phyloP scores from a whole-genome alignment of 2,888 invertebrate genomes.

The Idaea aversata region DNA sequence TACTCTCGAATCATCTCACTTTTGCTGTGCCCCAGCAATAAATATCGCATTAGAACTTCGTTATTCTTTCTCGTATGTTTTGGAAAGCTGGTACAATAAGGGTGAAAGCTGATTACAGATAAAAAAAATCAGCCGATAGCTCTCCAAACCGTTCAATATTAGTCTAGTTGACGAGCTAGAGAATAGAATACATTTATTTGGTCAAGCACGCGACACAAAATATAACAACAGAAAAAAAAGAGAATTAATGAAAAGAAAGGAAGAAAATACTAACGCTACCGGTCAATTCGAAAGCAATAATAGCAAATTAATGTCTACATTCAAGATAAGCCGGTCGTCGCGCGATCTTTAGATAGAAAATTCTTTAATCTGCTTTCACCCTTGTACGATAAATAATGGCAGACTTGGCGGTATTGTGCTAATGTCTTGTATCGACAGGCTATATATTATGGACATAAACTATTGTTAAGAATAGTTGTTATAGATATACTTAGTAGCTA shows the following conservation, averaged over 20 bases:
- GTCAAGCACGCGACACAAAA: too few relatives aligned
- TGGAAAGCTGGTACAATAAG: not conserved
- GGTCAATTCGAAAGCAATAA: too few relatives aligned
- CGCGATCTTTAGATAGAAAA: not conserved
- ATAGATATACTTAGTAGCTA: not conserved
- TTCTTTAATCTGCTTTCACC: not conserved
- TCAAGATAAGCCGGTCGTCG: not conserved
- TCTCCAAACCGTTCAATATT: not conserved
- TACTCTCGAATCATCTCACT: not conserved
- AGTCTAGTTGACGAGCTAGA: too few relatives aligned
- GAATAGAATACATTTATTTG: too few relatives aligned
- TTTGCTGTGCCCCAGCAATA: not conserved
- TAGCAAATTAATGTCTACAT: not conserved
- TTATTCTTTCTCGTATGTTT: not conserved
- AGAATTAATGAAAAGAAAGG: too few relatives aligned
- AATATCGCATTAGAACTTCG: not conserved
- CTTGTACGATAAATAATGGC: not conserved
- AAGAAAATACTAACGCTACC: too few relatives aligned
- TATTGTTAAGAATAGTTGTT: not conserved
- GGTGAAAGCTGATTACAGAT: not conserved
- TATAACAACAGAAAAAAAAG: too few relatives aligned
- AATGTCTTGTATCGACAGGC: not conserved
- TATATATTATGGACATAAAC: not conserved
- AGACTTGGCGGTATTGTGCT: not conserved
- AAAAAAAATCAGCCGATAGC: not conserved